Conservation (phyloP, 2,797 vertebrate genomes). For the Poeciliopsis paucimaculata region DNA sequence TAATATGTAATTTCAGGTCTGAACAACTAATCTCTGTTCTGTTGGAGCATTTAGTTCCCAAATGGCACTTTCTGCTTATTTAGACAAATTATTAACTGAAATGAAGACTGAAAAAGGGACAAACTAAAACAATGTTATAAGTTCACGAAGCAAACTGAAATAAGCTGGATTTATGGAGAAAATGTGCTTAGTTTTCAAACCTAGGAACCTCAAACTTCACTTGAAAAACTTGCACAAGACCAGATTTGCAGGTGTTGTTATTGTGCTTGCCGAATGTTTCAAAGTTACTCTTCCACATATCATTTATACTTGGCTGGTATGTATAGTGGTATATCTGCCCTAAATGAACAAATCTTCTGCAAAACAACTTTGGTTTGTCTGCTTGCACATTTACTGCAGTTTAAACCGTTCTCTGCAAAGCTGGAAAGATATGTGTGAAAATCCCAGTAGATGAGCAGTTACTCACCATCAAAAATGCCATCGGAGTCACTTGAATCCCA, state of each 20-base stretch:
- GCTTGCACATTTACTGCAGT: neutral
- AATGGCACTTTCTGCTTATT: neutral
- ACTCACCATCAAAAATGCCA: neutral
- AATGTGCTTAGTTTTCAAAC: no score
- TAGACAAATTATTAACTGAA: neutral
- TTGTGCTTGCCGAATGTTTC: no score
- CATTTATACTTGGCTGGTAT: no score
- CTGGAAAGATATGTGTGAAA: neutral
- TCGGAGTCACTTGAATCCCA: neutral
- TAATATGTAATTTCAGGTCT: neutral
- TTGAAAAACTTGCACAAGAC: no score
- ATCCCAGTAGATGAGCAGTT: neutral
- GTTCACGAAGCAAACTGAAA: neutral
- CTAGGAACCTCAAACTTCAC: no score
- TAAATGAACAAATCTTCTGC: neutral
- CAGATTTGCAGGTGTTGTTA: no score
- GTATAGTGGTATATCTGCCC: neutral
- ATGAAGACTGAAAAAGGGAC: neutral
- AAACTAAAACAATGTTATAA: neutral
- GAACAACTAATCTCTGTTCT: slow-evolving; percentile 1
- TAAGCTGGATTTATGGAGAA: no score
- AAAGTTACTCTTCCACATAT: no score
- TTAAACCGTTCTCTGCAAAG: neutral
- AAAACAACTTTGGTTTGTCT: neutral
- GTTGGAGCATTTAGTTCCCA: neutral